phyloP scores from a whole-genome alignment of 2,888 invertebrate species.

The Pyrocoelia pectoralis region DNA sequence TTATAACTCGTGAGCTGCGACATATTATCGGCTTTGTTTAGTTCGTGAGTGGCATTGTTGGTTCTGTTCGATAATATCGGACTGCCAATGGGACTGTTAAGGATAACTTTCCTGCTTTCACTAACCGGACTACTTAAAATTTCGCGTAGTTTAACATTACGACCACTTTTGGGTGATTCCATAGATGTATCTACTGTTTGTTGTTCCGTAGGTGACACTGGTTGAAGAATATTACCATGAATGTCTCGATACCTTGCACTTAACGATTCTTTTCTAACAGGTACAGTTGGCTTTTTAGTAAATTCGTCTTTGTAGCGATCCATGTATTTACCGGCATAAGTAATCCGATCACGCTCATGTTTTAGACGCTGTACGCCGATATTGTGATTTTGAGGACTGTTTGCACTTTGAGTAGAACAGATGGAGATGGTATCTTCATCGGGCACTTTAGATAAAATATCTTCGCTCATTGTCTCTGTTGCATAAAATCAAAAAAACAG shows the following conservation, averaged over 20 bases:
- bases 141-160: slow-evolving; percentile 28
- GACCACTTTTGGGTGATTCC: slow-evolving; percentile 15
- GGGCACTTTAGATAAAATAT: slow-evolving; percentile 12
- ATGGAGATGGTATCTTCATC: slow-evolving; percentile 26
- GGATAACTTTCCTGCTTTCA: slow-evolving; percentile 25
- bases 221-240: slow-evolving; percentile 27
- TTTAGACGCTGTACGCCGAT: slow-evolving; percentile 51
- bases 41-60: slow-evolving; percentile 56
- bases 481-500: slow-evolving; percentile 19
- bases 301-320: slow-evolving; percentile 56
- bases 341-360: slow-evolving; percentile 52
- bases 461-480: slow-evolving; percentile 28
- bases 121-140: slow-evolving; percentile 26
- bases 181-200: background rate
- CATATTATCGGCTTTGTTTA: slow-evolving; percentile 58
- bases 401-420: slow-evolving; percentile 20
- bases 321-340: slow-evolving; percentile 55
- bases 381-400: slow-evolving; percentile 39
- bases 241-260: slow-evolving; percentile 40
- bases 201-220: background rate
- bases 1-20: slow-evolving; percentile 64
- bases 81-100: slow-evolving; percentile 35
- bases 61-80: slow-evolving; percentile 41
- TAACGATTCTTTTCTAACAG: slow-evolving; percentile 37
- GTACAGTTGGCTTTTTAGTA: slow-evolving; percentile 42